Conservation (phyloP, 2,113 vertebrate genomes). For the Pogona vitticeps region DNA sequence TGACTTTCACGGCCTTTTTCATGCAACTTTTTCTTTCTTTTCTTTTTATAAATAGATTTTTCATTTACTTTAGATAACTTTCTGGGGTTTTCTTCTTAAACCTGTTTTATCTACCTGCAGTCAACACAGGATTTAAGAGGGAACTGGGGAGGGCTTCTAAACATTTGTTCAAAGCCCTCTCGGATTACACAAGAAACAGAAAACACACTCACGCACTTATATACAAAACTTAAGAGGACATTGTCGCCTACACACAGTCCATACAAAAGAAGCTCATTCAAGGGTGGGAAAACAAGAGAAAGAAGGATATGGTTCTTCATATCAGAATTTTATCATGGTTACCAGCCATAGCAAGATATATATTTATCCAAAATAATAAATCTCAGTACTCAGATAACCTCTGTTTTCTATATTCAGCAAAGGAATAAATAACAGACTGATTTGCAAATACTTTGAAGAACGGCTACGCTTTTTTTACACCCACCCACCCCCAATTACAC, state of each 20-base stretch:
- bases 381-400: conserved; percentile 84
- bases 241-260: conserved; percentile 67
- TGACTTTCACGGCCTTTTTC: conserved; percentile 85
- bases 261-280: conserved; percentile 76
- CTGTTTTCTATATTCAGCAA: conserved; percentile 78
- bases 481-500: not conserved
- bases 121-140: conserved; percentile 85
- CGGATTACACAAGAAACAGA: conserved; percentile 64
- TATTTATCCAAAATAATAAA: conserved; percentile 91
- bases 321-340: conserved; percentile 86
- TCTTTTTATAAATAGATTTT: conserved; percentile 72
- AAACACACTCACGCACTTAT: conserved; percentile 49
- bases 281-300: conserved; percentile 27
- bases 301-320: conserved; percentile 76
- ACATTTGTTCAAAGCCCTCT: conserved; percentile 64
- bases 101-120: conserved; percentile 88
- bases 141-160: conserved; percentile 61
- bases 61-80: conserved; percentile 60
- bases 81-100: conserved; percentile 40
- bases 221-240: conserved; percentile 59
- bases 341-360: conserved; percentile 97
- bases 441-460: conserved; percentile 77
- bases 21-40: conserved; percentile 81
- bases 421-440: conserved; percentile 90
- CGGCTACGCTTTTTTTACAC: conserved; percentile 52